Conservation (phyloP, 2,888 invertebrate genomes). For the Lasioglossum vierecki region DNA sequence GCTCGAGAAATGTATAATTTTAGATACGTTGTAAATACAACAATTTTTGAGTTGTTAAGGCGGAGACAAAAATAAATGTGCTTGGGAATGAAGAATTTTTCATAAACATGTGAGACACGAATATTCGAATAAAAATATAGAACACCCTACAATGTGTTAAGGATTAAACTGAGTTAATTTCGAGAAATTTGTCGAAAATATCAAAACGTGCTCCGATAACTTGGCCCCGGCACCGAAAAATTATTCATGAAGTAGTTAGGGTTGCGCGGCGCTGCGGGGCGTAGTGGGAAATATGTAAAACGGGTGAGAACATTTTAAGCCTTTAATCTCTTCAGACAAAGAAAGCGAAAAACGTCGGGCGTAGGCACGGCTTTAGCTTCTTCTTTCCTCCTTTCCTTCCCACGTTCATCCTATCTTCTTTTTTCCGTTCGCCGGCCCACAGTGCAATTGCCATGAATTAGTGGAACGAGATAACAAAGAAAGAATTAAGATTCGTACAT, state of each 20-base stretch:
- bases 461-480: conserved; percentile 80
- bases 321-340: conserved; percentile 79
- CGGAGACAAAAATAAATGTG: background rate
- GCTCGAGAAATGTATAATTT: no score
- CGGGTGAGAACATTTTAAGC: conserved; percentile 74
- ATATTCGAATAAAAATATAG: background rate
- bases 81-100: background rate
- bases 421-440: conserved; percentile 43
- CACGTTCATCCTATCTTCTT: conserved; percentile 20
- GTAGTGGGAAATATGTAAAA: conserved; percentile 57
- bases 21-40: no score
- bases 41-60: background rate
- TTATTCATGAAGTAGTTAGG: conserved; percentile 37
- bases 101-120: background rate
- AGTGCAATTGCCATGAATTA: conserved; percentile 72
- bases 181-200: background rate
- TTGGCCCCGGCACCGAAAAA: conserved; percentile 33
- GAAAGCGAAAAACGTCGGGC: conserved; percentile 75
- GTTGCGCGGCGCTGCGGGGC: conserved; percentile 21
- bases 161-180: background rate
- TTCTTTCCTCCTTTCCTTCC: conserved; percentile 54
- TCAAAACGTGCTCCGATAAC: conserved; percentile 14
- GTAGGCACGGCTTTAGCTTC: conserved; percentile 68
- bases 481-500: conserved; percentile 79
- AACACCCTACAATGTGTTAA: background rate